Evolutionary conservation across 2,888 invertebrate genomes (phyloP), one percentile per base, ranked within the genome.

Genomic region (Orchesella flavescens): DNA sequence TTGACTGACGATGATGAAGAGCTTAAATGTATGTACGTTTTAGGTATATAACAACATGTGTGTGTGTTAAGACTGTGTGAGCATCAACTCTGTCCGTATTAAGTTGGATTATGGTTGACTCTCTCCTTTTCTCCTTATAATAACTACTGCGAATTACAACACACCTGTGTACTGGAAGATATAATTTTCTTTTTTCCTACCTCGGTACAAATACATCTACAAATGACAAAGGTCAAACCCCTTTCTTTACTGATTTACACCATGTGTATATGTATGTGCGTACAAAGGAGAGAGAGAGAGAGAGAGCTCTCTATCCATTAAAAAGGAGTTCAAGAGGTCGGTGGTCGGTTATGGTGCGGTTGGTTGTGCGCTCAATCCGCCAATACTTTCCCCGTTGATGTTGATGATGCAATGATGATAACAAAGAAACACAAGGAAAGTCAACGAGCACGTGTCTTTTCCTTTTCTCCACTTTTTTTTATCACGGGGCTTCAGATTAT

Each of bases 161-260:
- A 68, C 49, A 61, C 24, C 24, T 61, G 15, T 21, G 12, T 17
- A 3, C 59, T 21, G 49, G 49, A 49, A 49, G 49, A 49, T 49
- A 49, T n/a, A 12, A 49, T 49, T 49, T 49, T 15, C 49, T 49
- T 49, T 49, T 49, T 49, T n/a, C 12, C 49, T 49, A 12, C 49
- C 12, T 15, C 12, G 49, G n/a, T 15, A 15, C 15, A 68, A 17
- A 65, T 53, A 43, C 46, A 63, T 43, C 43, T 57, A 21, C 76
- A 77, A 69, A 77, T 66, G 76, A 21, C 76, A 77, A 69, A 77
- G 76, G 76, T 76, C 76, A 76, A 68, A 19, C 68, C 68, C 68
- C 61, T 43, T 21, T 23, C 21, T 19, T 66, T 55, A 68, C 53
- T 57, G 76, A 13, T 59, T 76, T 15, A 68, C 46, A 69, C 17